Conservation (phyloP, 2,797 vertebrate genomes). For the Pseudochirops corinnae region DNA sequence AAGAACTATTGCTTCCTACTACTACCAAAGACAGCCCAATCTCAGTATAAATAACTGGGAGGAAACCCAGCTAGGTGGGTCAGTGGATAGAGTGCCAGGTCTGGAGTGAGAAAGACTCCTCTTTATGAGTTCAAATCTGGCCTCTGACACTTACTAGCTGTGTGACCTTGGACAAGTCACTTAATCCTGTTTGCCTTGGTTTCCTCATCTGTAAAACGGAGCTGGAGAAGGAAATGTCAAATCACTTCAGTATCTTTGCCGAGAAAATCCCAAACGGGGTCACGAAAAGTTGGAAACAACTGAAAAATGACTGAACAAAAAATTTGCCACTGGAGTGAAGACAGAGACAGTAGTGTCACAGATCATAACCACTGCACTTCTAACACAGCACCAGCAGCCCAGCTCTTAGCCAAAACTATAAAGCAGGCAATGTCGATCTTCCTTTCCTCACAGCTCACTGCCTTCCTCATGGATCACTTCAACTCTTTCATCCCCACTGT, state of each 20-base stretch:
- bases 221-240: too few species aligned
- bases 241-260: too few species aligned
- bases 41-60: neutral
- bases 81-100: too few species aligned
- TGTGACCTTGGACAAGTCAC: too few species aligned
- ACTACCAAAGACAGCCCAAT: neutral
- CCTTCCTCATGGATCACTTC: neutral
- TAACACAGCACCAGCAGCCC: neutral
- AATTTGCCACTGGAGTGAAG: neutral
- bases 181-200: too few species aligned
- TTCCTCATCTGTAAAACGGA: too few species aligned
- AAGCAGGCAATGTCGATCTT: neutral
- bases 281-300: too few species aligned
- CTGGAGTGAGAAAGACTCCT: too few species aligned
- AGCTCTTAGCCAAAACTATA: neutral
- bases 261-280: too few species aligned
- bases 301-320: too few species aligned
- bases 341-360: neutral
- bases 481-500: neutral
- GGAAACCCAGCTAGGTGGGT: neutral
- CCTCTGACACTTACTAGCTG: too few species aligned
- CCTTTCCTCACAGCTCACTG: neutral
- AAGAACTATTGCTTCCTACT: neutral
- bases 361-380: neutral
- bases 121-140: too few species aligned